Base-by-base conservation (phyloP, 2,888 invertebrate species). In the Plebejus anna region DNA sequence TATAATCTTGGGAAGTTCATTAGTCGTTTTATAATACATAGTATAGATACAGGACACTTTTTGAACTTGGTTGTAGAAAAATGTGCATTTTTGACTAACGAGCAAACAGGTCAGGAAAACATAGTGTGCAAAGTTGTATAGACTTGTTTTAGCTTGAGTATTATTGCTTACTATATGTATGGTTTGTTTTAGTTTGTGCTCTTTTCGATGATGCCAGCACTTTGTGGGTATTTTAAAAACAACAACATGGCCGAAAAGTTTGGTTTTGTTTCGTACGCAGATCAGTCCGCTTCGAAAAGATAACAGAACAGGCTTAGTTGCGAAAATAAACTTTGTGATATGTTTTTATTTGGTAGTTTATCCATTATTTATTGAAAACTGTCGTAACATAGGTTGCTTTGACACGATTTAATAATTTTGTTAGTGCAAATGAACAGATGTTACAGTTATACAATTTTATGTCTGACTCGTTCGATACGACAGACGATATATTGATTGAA, bases 191-290 rank as follows among this genome's bases (percentile, higher is more conserved):
- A 66, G 32, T 66, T 32, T 66, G 28, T 61, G 11, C 61, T 61
- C 61, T 11, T 28, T 61, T 61, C 61, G 3, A 11, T 28, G 22
- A 32, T 32, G 32, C 28, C 28, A 32, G 32, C 2, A 66, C 66
- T 66, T 66, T 66, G 66, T 36, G 66, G 66, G 32, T 36, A 36
- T 66, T 66, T 32, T 66, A 5, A 66, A 13, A 66, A 66, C 28
- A 66, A 36, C 59, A 66, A 66, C 66, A 66, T 16, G 32, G 66
- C 5, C 13, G 36, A 66, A 66, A 32, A 66, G 66, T 66, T 66
- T 13, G 5, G 32, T 66, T 32, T 66, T 66, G 61, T 59, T 22
- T 59, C 13, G 61, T 66, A 36, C 66, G 66, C 16, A 66, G 32
- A 66, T 66, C 66, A 32, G 32, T 66, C 32, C 13, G 66, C 11